Conservation (phyloP, 2,113 vertebrate species). For the Chinchilla lanigera region DNA sequence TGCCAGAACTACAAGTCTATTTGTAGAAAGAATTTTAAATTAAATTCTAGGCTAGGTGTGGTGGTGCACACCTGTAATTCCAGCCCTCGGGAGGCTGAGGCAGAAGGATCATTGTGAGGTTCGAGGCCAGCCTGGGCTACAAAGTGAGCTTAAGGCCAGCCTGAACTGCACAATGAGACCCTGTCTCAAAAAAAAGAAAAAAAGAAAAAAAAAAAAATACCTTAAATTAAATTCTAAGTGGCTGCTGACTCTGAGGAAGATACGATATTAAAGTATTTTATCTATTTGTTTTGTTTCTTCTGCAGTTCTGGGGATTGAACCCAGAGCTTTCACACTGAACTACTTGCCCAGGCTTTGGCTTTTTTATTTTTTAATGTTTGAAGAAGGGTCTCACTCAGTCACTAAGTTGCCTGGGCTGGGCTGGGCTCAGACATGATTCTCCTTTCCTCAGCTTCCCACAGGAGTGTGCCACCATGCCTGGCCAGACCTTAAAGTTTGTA, state of each 20-base stretch:
- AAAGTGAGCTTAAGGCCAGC: no score
- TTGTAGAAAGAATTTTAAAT: slow-evolving; percentile 23
- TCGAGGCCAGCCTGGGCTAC: no score
- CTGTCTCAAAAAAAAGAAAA: no score
- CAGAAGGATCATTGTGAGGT: no score
- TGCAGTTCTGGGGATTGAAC: not conserved
- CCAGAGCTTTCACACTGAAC: not conserved
- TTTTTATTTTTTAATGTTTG: not conserved
- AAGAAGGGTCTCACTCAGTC: not conserved
- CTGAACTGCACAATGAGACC: no score
- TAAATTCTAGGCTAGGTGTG: not conserved
- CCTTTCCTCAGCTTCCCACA: not conserved
- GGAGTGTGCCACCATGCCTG: not conserved
- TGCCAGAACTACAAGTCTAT: not conserved
- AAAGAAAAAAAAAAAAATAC: no score
- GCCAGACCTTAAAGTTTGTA: not conserved
- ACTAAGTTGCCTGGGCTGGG: not conserved
- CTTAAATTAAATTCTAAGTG: not conserved
- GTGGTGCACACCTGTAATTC: no score
- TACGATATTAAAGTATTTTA: not conserved
- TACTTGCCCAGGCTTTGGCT: not conserved
- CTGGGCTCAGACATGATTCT: not conserved
- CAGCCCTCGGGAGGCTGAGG: no score
- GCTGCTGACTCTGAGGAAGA: not conserved
- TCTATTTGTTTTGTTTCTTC: not conserved